These are phyloP conservation scores for Galagoides demidoff DNA, from an alignment of 2,797 vertebrate species.

Conservation along the genomic window DNA sequence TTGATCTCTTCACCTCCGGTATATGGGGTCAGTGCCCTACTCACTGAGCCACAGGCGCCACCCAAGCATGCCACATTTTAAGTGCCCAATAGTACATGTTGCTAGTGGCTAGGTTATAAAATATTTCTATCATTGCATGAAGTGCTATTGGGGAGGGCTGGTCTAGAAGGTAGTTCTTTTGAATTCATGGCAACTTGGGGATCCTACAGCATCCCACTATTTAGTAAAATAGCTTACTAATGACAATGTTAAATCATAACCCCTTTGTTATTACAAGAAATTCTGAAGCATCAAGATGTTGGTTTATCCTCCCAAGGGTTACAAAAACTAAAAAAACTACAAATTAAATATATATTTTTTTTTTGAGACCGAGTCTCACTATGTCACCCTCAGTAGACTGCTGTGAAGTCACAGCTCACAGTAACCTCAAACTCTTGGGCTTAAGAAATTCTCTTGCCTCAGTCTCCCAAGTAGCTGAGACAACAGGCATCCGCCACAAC, in stretches of 20 bases:
- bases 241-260: background rate
- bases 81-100: background rate
- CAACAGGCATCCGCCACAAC: no score
- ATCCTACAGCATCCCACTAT: background rate
- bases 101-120: background rate
- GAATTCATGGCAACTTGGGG: background rate
- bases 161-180: background rate
- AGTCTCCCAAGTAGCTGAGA: no score
- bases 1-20: no score
- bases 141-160: background rate
- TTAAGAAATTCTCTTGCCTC: no score
- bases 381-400: no score
- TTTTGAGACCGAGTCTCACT: no score
- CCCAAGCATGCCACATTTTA: background rate
- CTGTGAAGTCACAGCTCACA: no score
- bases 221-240: background rate
- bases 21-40: no score
- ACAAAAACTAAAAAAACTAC: background rate
- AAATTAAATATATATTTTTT: background rate
- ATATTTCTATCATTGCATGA: background rate
- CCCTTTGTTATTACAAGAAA: constrained; percentile 31
- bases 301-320: background rate
- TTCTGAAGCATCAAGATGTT: background rate
- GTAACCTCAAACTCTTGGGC: no score
- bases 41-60: no score